Percentiles rank a stretch among this genome's conserved stretches.
These are phyloP conservation scores for Nomada ferruginata DNA, from an alignment of 2,888 invertebrate species.

Conservation along the genomic window DNA sequence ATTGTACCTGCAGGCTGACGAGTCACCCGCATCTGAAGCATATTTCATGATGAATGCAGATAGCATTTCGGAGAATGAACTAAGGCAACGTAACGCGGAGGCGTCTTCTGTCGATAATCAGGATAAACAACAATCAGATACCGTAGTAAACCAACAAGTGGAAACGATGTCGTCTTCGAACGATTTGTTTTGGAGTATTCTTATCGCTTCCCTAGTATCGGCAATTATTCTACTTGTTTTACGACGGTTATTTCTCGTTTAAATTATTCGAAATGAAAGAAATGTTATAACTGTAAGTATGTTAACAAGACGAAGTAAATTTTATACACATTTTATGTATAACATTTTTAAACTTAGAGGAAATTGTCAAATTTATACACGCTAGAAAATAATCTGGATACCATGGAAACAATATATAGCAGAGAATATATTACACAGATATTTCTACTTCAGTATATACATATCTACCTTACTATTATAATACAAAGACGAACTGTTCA, in stretches of 20 bases:
- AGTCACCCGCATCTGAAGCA: slow-evolving; percentile 70
- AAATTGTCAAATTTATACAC: slow-evolving; percentile 52
- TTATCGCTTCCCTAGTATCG: slow-evolving; percentile 84
- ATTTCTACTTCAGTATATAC: slow-evolving; percentile 8
- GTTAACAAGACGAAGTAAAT: slow-evolving; percentile 71
- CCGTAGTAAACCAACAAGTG: slow-evolving; percentile 76
- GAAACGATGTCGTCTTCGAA: slow-evolving; percentile 83
- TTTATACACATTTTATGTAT: slow-evolving; percentile 74
- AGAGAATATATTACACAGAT: slow-evolving; percentile 48
- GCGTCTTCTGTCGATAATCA: slow-evolving; percentile 46
- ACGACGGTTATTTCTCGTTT: slow-evolving; percentile 85
- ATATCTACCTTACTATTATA: slow-evolving; percentile 48
- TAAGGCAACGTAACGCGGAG: slow-evolving; percentile 77
- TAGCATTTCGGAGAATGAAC: slow-evolving; percentile 67
- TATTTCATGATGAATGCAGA: slow-evolving; percentile 63
- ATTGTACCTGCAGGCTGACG: slow-evolving; percentile 75
- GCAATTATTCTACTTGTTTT: slow-evolving; percentile 85
- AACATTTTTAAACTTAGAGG: slow-evolving; percentile 69
- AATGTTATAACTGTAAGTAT: slow-evolving; percentile 64
- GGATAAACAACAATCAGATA: slow-evolving; percentile 81
- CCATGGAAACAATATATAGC: slow-evolving; percentile 48
- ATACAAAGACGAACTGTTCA: slow-evolving; percentile 16
- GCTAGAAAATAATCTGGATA: slow-evolving; percentile 42
- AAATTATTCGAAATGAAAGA: slow-evolving; percentile 66
- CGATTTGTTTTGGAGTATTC: slow-evolving; percentile 85